phyloP scores from a whole-genome alignment of 2,797 vertebrate genomes.

The Malurus leucopterus region DNA sequence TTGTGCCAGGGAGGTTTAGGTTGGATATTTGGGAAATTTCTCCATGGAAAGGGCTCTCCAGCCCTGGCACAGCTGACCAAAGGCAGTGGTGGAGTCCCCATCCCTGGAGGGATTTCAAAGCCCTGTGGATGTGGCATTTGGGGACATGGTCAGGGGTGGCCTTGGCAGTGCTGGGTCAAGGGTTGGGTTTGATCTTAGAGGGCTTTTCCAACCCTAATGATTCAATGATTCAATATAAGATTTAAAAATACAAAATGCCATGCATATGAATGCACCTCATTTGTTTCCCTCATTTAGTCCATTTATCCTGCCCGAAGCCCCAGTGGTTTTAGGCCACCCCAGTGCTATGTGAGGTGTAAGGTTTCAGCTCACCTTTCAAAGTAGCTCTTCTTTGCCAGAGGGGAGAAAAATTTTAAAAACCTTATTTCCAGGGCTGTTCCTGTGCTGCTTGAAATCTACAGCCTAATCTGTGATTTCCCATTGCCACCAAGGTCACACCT shows the following conservation, averaged over 20 bases:
- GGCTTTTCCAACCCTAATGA: neutral
- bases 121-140: neutral
- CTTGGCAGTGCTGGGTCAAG: neutral
- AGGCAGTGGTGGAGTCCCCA: accelerated
- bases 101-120: neutral
- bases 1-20: neutral
- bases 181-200: accelerated
- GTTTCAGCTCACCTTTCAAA: neutral
- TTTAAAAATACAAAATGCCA: neutral
- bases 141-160: neutral
- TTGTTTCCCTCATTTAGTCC: neutral
- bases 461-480: neutral
- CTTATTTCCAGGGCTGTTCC: neutral
- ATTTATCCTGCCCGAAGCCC: neutral
- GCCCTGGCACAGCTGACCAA: neutral
- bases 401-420: neutral
- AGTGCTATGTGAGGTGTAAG: accelerated
- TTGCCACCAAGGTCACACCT: neutral
- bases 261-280: accelerated
- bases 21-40: neutral
- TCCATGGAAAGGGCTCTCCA: neutral
- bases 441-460: neutral
- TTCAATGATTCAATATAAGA: neutral
- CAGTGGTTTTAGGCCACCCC: neutral
- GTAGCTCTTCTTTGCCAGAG: neutral